Evolutionary conservation across 2,797 vertebrate species (phyloP), one percentile per base, ranked within the genome.

Genomic region (Remorina albescens): DNA sequence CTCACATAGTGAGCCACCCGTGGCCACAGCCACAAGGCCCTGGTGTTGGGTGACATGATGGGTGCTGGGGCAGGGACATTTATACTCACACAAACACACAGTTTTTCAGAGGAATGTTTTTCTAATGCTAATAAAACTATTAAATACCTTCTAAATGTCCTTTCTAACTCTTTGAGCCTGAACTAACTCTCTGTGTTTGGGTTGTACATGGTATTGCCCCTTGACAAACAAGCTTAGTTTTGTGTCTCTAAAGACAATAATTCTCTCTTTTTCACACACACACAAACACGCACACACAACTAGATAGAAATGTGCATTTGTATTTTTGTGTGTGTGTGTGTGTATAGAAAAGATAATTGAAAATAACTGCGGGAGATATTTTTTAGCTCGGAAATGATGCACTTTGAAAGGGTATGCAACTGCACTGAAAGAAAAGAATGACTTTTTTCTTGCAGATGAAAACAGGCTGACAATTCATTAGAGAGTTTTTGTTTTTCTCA

Each of bases 1-100:
- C 90, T 90, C 90, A 91, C 91, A 83, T 91, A 68, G 82, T 74
- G 76, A 85, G 82, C 86, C 89, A 82, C 89, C 89, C 79, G 59
- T 79, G 76, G 89, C 71, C 78, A 66, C 53, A 78, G 77, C 79
- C 74, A 70, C 21, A 19, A 84, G 85, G 83, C 70, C 90, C 85
- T 60, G 26, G 87, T 89, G 85, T 76, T 83, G 79, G 86, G 76
- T 91, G 91, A 90, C 90, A 91, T 86, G 78, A 87, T 83, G 76
- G 70, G 82, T 44, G 68, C 90, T 84, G 71, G 60, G 36, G 82
- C 88, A 83, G 74, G 82, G 82, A 65, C 85, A 84, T 77, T 81
- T 85, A 41, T n/a, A 62, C 44, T 57, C 54, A 67, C 60, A 61
- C 32, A 72, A 58, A 73, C 55, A 72, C n/a, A 62, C 34, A 72